Conservation (phyloP, 2,888 invertebrate species). For the Endomychus coccineus region DNA sequence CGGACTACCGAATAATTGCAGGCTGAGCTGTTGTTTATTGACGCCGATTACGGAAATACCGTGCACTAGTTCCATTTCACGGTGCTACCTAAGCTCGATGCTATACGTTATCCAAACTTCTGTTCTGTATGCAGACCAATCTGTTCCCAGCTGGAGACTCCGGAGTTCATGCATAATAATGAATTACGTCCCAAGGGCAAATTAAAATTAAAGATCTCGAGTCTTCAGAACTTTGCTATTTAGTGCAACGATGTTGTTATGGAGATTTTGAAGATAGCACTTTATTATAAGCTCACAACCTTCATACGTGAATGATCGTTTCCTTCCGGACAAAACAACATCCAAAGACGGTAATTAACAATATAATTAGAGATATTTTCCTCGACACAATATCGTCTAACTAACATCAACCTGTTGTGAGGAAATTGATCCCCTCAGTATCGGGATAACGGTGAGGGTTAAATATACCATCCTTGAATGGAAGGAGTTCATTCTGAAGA, state of each 20-base stretch:
- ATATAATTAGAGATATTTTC: too few relatives aligned
- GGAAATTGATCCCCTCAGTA: too few relatives aligned
- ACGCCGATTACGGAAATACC: not conserved
- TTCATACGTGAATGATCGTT: too few relatives aligned
- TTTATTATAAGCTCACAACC: too few relatives aligned
- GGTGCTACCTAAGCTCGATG: conserved; percentile 26
- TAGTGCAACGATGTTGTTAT: conserved; percentile 46
- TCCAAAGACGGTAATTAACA: too few relatives aligned
- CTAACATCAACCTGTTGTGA: too few relatives aligned
- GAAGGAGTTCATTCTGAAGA: too few relatives aligned
- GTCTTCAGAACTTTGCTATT: conserved; percentile 46
- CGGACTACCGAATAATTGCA: conserved; percentile 1
- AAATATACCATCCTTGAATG: too few relatives aligned
- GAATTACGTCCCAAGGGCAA: conserved; percentile 46
- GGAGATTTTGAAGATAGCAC: conserved; percentile 33
- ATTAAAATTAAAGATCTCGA: conserved; percentile 47
- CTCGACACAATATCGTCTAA: too few relatives aligned
- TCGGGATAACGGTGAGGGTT: too few relatives aligned
- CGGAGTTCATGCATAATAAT: conserved; percentile 47
- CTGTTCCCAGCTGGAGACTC: conserved; percentile 38
- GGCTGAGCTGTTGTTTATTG: conserved; percentile 3
- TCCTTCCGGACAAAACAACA: too few relatives aligned
- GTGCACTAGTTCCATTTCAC: conserved; percentile 39
- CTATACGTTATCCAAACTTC: conserved; percentile 40
- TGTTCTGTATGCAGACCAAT: conserved; percentile 43